Conservation (phyloP, 2,888 invertebrate species). For the Oxystoma pomonae region DNA sequence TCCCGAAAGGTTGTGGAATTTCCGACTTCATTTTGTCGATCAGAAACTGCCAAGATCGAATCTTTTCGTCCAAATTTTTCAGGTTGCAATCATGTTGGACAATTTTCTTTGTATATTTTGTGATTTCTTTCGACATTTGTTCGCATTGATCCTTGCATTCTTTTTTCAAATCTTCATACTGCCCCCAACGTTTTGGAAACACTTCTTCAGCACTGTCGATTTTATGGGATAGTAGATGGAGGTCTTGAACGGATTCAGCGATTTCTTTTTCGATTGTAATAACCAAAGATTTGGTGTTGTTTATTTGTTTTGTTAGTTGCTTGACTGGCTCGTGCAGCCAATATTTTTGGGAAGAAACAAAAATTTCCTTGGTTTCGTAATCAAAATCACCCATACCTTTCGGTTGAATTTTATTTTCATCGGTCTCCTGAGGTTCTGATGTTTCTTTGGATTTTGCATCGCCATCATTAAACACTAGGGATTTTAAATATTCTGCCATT, state of each 20-base stretch:
- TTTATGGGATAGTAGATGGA: constrained; percentile 18
- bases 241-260: constrained; percentile 21
- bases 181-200: constrained; percentile 22
- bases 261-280: constrained; percentile 25
- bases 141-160: constrained; percentile 23
- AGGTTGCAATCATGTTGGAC: neutral
- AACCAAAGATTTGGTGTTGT: constrained; percentile 24
- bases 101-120: constrained; percentile 21
- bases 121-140: constrained; percentile 17
- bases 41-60: too few species aligned
- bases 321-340: neutral
- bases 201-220: constrained; percentile 18
- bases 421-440: neutral
- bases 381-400: neutral
- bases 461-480: neutral
- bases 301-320: constrained; percentile 18
- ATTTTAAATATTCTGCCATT: neutral
- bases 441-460: neutral
- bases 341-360: neutral
- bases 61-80: neutral
- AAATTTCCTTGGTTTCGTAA: neutral
- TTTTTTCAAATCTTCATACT: constrained; percentile 20
- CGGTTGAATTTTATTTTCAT: neutral
- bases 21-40: too few species aligned
- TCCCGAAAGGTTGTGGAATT: too few species aligned